A percentile compares a stretch with the other conserved stretches of the same genome.
Conservation (phyloP, 2,888 invertebrate genomes). For the Himalopsyche tibetana region DNA sequence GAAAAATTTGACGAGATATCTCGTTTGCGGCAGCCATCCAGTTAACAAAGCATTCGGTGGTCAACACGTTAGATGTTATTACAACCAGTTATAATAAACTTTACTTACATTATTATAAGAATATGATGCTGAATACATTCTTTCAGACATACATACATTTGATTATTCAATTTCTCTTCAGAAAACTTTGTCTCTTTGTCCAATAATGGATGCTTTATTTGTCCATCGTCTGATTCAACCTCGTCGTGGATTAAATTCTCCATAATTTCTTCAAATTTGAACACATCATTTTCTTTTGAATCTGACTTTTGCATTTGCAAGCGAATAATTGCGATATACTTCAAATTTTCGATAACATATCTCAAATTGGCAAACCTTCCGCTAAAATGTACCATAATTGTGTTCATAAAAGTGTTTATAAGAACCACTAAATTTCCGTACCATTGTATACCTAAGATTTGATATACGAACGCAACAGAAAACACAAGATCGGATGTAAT, state of each 20-base stretch:
- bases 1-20: too few species aligned
- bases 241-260: not conserved
- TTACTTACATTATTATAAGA: slow-evolving; percentile 56
- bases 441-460: slow-evolving; percentile 59
- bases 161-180: slow-evolving; percentile 49
- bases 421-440: slow-evolving; percentile 61
- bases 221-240: not conserved
- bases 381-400: slow-evolving; percentile 59
- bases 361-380: slow-evolving; percentile 61
- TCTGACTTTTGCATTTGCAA: not conserved
- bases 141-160: slow-evolving; percentile 55
- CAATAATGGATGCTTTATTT: not conserved
- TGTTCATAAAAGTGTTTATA: slow-evolving; percentile 63
- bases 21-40: too few species aligned
- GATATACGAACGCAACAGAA: slow-evolving; percentile 57
- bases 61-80: not conserved
- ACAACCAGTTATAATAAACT: not conserved
- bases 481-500: slow-evolving; percentile 57
- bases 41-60: not conserved
- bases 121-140: slow-evolving; percentile 59
- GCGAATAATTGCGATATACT: slow-evolving; percentile 45
- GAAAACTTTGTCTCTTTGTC: slow-evolving; percentile 18
- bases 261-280: not conserved
- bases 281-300: not conserved
- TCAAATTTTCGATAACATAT: slow-evolving; percentile 57